These are phyloP conservation scores for Dendrocincla tyrannina DNA, from an alignment of 2,797 vertebrate genomes.

Conservation along the genomic window DNA sequence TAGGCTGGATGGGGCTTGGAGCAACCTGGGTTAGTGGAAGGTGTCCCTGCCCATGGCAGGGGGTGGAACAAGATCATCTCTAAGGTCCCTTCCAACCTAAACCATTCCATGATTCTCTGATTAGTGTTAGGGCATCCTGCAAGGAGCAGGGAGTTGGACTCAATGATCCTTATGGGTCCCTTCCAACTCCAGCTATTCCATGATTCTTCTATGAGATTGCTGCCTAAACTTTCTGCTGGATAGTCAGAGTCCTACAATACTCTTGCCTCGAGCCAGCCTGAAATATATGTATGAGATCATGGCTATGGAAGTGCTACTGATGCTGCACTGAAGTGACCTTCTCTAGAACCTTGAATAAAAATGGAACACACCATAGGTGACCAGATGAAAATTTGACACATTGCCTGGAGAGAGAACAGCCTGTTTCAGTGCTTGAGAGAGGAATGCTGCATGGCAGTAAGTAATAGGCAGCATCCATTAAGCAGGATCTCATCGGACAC, in stretches of 20 bases:
- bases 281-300: neutral
- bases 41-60: fast-evolving
- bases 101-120: neutral
- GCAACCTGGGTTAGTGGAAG: neutral
- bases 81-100: neutral
- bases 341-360: conserved; percentile 47
- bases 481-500: conserved; percentile 45
- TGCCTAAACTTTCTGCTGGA: neutral
- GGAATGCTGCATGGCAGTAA: conserved; percentile 17
- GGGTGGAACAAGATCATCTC: neutral
- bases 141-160: neutral
- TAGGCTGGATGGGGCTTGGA: fast-evolving
- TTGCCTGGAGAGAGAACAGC: conserved; percentile 42
- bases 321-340: conserved; percentile 45
- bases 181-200: neutral
- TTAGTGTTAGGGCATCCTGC: too few relatives aligned
- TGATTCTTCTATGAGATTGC: neutral
- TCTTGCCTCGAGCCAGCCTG: neutral
- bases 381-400: conserved; percentile 14
- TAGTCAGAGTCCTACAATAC: neutral
- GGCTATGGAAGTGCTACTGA: neutral
- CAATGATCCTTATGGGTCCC: neutral
- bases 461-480: conserved; percentile 68
- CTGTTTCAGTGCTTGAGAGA: conserved; percentile 29
- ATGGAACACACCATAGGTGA: conserved; percentile 31